Evolutionary conservation across 2,888 invertebrate species (phyloP), one percentile per base, ranked within the genome.

Genomic region (Tetragonula carbonaria): DNA sequence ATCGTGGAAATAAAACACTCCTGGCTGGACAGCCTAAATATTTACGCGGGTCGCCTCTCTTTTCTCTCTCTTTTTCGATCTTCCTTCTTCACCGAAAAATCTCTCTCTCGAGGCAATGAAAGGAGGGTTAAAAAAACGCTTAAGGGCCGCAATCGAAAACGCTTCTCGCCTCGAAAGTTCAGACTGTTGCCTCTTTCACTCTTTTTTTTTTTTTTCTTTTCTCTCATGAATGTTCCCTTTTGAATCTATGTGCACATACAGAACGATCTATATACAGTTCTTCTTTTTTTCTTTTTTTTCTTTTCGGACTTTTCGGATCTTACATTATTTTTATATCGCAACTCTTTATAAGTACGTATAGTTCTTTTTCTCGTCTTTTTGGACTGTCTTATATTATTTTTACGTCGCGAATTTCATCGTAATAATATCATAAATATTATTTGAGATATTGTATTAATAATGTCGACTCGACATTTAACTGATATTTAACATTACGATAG

Each of bases 1-100:
- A 82, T 86, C 86, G 81, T 86, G 73, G 72, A 77, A 74, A 57
- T 86, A 86, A 86, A 86, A 86, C 80, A 82, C 76, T 67, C 74
- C 67, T 73, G 57, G 68, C 45, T 68, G 76, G 68, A 51, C 45
- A 82, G 79, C 63, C 62, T 86, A 86, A 84, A 88, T 84, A 86
- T 86, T 88, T 84, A 86, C 65, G 76, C 28, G 75, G 75, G 67
- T 55, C 38, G 74, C 55, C 72, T 77, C 28, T 50, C 1, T 14
- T 13, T 45, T 18, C 28, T 62, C 62, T 28, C 23, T 62, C 59
- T 72, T 14, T 23, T n/a, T 72, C 11, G 59, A 18, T 45, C 62
- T 28, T 18, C 6, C 28, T 66, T 66, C 28, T 66, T 63, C 50
- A 23, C 18, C 33, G 53, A 53, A 74, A 78, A 68, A 82, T 62